A percentile compares a stretch with the other conserved stretches of the same genome.
These are phyloP conservation scores for Myrmecobius fasciatus DNA, from an alignment of 2,113 vertebrate species.

Conservation along the genomic window DNA sequence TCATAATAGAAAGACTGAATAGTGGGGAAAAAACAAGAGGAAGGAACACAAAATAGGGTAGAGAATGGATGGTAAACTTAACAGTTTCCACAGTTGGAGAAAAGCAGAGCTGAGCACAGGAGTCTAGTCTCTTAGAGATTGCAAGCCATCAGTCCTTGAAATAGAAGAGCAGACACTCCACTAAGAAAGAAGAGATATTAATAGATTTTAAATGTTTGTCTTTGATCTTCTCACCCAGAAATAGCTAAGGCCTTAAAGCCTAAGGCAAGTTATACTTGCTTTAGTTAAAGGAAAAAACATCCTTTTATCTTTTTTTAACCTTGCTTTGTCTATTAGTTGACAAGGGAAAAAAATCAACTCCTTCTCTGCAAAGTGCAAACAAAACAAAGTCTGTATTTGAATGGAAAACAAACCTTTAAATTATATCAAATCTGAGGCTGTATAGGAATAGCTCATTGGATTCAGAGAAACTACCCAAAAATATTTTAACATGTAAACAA, in stretches of 20 bases:
- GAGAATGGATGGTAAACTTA: background rate
- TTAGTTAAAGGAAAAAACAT: background rate
- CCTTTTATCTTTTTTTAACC: background rate
- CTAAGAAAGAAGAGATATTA: background rate
- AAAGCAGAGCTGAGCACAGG: background rate
- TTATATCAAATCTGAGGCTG: background rate
- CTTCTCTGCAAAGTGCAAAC: background rate
- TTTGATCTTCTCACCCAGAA: background rate
- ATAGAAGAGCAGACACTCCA: background rate
- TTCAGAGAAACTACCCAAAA: background rate
- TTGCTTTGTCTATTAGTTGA: background rate
- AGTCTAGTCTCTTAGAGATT: background rate
- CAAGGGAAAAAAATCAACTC: background rate
- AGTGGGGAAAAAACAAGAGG: background rate
- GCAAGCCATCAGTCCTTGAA: background rate
- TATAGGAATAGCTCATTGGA: background rate
- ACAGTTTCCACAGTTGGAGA: background rate
- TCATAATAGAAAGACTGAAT: background rate
- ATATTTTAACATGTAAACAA: background rate
- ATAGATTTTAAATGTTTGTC: background rate
- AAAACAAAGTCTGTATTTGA: background rate
- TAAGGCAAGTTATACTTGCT: background rate
- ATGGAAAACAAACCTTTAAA: background rate
- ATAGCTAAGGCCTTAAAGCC: background rate
- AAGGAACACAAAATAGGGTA: background rate